A percentile compares a stretch with the other conserved stretches of the same genome.
phyloP scores from a whole-genome alignment of 2,113 vertebrate genomes.

The Fregetta grallaria region DNA sequence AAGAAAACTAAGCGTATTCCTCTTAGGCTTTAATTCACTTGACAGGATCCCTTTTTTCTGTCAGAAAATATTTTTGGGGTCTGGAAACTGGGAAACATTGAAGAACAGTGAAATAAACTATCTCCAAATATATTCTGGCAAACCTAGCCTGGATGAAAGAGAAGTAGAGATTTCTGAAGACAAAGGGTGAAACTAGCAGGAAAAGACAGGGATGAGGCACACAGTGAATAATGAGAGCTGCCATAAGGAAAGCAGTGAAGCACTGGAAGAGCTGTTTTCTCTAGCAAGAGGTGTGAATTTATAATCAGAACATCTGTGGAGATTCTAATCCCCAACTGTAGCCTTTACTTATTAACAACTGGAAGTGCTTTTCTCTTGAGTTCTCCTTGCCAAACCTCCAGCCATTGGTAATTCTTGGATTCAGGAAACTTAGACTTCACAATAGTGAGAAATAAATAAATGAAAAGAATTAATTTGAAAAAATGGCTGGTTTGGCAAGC shows the following conservation, averaged over 20 bases:
- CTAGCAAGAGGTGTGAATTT: not conserved
- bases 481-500: not conserved
- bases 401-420: not conserved
- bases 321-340: not conserved
- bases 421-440: not conserved
- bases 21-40: not conserved
- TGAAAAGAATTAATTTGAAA: not conserved
- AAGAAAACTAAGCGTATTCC: not conserved
- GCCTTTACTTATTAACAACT: not conserved
- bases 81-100: not conserved
- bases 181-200: not conserved
- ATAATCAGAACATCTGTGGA: not conserved
- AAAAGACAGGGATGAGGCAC: not conserved
- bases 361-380: not conserved
- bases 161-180: not conserved
- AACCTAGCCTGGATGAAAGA: not conserved
- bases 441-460: not conserved
- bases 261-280: not conserved
- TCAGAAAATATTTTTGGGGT: not conserved
- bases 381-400: not conserved
- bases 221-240: not conserved
- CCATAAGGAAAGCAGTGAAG: not conserved
- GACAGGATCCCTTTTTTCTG: not conserved
- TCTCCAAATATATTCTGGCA: not conserved
- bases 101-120: not conserved